Conservation (phyloP, 2,113 vertebrate genomes). For the Muscicapa adusta region DNA sequence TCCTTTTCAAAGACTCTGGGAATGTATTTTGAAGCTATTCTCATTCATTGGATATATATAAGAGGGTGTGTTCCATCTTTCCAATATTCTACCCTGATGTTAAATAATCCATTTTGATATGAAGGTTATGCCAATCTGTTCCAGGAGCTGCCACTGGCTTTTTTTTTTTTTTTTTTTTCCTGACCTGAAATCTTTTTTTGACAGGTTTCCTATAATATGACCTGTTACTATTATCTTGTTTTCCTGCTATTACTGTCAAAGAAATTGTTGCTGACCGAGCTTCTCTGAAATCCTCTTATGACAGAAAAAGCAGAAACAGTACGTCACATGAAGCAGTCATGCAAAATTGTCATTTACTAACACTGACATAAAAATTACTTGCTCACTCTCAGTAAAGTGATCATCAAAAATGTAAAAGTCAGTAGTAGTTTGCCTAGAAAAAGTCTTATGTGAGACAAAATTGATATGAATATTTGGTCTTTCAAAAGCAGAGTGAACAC, state of each 20-base stretch:
- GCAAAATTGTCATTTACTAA: not conserved
- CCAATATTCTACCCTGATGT: not conserved
- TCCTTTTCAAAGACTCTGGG: not conserved
- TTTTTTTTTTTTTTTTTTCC: not conserved
- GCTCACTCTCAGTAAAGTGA: not conserved
- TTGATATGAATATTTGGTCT: not conserved
- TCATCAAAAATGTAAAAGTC: not conserved
- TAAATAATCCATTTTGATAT: conserved; percentile 11
- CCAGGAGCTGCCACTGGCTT: not conserved
- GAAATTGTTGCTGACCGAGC: not conserved
- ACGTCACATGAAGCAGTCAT: not conserved
- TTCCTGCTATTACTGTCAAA: not conserved
- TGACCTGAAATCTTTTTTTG: conserved; percentile 12
- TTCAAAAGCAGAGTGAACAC: not conserved
- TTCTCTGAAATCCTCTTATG: not conserved
- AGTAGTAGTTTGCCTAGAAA: not conserved
- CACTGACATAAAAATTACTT: not conserved
- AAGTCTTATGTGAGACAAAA: not conserved
- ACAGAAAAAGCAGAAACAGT: not conserved
- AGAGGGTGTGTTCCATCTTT: not conserved
- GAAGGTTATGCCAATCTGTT: not conserved
- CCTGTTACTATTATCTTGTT: not conserved
- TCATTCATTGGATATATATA: not conserved
- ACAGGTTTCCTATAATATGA: not conserved
- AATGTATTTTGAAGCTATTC: not conserved